A percentile compares a stretch with the other conserved stretches of the same genome.
Evolutionary conservation across 1,140 invertebrate genomes (phyloP).

Genomic region (Epicauta chinensis): DNA sequence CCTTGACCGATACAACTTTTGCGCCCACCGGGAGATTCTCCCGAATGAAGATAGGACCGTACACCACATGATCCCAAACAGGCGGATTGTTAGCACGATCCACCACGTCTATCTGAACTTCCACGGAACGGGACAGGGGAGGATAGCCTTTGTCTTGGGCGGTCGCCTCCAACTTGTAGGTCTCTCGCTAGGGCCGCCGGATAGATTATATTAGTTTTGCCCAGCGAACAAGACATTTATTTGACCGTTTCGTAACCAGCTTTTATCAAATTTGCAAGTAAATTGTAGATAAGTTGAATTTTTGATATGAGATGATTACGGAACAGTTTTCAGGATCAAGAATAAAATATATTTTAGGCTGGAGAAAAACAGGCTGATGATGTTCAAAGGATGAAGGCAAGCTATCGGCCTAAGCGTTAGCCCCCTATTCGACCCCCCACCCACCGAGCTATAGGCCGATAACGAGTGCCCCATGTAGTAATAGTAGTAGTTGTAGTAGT

Average conservation of each 20-base stretch:
- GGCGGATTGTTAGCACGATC: conserved; percentile 95
- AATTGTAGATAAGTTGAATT: too few species aligned
- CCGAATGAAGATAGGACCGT: conserved; percentile 94
- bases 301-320: too few species aligned
- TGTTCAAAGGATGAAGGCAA: conserved; percentile 3
- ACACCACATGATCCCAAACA: conserved; percentile 92
- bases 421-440: conserved; percentile 15
- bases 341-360: too few species aligned
- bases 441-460: conserved; percentile 15
- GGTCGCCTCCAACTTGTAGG: conserved; percentile 94
- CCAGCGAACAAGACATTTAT: too few species aligned
- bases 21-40: conserved; percentile 94
- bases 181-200: conserved; percentile 73
- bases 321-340: too few species aligned
- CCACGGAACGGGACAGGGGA: conserved; percentile 87
- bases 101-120: conserved; percentile 96
- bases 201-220: conserved; percentile 15
- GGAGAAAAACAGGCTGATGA: background rate
- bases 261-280: too few species aligned
- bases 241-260: too few species aligned
- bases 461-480: conserved; percentile 4
- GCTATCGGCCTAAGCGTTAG: conserved; percentile 15
- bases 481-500: background rate
- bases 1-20: conserved; percentile 95
- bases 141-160: conserved; percentile 94